Conservation (phyloP, 2,888 invertebrate genomes). For the Cantharis nigra region DNA sequence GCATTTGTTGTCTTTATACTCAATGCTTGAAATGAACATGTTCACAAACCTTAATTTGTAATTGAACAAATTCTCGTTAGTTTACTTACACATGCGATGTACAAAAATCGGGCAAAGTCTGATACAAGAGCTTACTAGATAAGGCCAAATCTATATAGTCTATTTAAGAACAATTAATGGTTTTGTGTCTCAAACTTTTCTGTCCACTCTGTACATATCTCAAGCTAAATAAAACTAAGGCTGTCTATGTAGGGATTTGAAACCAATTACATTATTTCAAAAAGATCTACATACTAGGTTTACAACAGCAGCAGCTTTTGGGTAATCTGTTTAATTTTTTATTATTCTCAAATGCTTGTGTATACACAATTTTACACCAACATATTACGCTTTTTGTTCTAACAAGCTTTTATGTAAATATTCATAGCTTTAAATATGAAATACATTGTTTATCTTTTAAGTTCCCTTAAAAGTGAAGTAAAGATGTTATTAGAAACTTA, state of each 20-base stretch:
- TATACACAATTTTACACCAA: neutral
- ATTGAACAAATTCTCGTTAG: too few relatives aligned
- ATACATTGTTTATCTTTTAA: neutral
- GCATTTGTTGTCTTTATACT: too few relatives aligned
- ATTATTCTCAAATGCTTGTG: neutral
- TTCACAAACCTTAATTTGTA: too few relatives aligned
- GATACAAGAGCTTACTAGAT: too few relatives aligned
- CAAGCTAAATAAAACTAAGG: neutral
- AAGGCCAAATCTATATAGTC: too few relatives aligned
- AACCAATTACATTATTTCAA: neutral
- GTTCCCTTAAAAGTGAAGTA: neutral
- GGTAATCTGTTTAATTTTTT: neutral
- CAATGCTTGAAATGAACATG: too few relatives aligned
- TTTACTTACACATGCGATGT: too few relatives aligned
- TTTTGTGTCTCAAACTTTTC: neutral
- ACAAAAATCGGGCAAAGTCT: too few relatives aligned
- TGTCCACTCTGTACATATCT: neutral
- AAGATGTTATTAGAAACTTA: neutral
- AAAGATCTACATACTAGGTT: neutral
- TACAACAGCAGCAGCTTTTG: neutral
- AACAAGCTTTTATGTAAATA: neutral
- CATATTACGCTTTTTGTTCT: neutral
- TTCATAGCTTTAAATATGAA: neutral
- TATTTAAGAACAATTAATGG: too few relatives aligned
- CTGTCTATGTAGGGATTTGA: neutral